phyloP scores from a whole-genome alignment of 2,888 invertebrate genomes.

The Epirrhoe alternata region DNA sequence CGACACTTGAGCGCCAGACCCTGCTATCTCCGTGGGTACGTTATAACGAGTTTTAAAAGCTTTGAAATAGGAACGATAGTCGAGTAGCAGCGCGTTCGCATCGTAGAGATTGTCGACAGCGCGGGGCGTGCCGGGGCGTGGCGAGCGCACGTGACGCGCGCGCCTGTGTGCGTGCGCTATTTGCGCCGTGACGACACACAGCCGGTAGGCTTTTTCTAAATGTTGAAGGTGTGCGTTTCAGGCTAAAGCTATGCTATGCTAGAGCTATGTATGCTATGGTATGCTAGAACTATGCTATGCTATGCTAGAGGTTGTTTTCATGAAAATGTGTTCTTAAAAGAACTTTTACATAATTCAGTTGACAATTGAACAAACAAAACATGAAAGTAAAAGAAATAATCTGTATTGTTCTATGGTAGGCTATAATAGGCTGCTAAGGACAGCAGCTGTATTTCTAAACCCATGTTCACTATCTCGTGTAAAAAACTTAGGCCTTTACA shows the following conservation, averaged over 20 bases:
- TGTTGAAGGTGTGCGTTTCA: not conserved
- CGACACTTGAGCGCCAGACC: slow-evolving; percentile 26
- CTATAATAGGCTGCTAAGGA: not conserved
- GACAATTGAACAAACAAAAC: not conserved
- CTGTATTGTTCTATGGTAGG: not conserved
- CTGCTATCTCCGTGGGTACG: slow-evolving; percentile 12
- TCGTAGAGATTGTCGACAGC: slow-evolving; percentile 56
- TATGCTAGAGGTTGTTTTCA: not conserved
- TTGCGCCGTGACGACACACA: slow-evolving; percentile 40
- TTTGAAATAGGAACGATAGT: slow-evolving; percentile 20
- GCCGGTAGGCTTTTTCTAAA: slow-evolving; percentile 7
- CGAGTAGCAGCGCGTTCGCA: slow-evolving; percentile 13
- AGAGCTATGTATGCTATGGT: too few species aligned
- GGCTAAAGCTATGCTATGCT: too few species aligned
- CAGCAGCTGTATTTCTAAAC: too few species aligned
- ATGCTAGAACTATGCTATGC: too few species aligned
- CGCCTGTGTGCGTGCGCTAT: slow-evolving; percentile 32
- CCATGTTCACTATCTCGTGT: too few species aligned
- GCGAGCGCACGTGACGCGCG: slow-evolving; percentile 61
- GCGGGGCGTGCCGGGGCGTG: slow-evolving; percentile 78
- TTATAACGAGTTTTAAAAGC: slow-evolving; percentile 16
- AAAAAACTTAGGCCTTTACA: too few species aligned
- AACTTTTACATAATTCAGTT: not conserved
- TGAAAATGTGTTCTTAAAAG: not conserved
- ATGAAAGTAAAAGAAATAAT: not conserved